Conservation (phyloP, 2,888 invertebrate genomes). For the Phalangium opilio region DNA sequence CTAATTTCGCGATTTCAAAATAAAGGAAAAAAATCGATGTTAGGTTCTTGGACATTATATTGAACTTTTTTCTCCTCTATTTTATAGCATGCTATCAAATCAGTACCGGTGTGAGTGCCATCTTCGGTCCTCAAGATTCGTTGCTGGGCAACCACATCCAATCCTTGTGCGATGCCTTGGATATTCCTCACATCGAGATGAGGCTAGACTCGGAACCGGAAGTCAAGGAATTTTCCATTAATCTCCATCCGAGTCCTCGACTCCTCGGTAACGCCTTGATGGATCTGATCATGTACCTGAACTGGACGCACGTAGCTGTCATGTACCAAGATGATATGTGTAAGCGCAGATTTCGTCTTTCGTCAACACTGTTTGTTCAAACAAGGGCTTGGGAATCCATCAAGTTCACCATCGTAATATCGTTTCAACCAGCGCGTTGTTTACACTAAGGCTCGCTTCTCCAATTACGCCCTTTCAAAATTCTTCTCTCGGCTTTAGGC, state of each 20-base stretch:
- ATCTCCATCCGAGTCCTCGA: conserved; percentile 68
- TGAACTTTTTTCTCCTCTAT: neutral
- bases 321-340: conserved; percentile 69
- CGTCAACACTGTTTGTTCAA: neutral
- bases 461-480: no score
- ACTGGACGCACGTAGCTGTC: conserved; percentile 85
- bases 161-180: conserved; percentile 71
- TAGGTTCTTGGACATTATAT: no score
- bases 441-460: no score
- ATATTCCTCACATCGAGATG: conserved; percentile 76
- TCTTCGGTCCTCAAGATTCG: conserved; percentile 75
- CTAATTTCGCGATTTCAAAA: no score
- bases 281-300: conserved; percentile 69
- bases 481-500: neutral
- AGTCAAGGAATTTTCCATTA: conserved; percentile 59
- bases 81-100: conserved; percentile 57
- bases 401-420: neutral
- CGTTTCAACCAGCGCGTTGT: neutral
- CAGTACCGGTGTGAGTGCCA: conserved; percentile 66
- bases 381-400: no score
- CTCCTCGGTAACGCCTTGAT: conserved; percentile 61
- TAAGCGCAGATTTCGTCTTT: conserved; percentile 12
- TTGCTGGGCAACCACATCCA: conserved; percentile 62
- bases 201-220: conserved; percentile 37
- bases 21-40: no score